Conservation (phyloP, 2,113 vertebrate genomes). For the Arenaria interpres region DNA sequence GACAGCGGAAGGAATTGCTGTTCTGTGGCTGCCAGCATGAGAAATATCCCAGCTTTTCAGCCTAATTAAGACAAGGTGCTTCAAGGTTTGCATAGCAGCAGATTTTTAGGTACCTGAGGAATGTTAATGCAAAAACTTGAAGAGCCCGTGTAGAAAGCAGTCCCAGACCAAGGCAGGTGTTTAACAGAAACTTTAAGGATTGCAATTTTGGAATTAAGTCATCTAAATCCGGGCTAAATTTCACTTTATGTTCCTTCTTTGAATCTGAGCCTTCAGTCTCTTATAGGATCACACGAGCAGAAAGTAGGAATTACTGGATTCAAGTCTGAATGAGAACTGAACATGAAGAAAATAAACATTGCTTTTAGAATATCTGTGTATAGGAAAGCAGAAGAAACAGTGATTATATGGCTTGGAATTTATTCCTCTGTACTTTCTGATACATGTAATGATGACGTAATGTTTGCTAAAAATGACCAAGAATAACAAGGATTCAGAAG, state of each 20-base stretch:
- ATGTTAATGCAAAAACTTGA: background rate
- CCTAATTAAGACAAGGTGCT: background rate
- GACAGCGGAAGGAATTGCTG: background rate
- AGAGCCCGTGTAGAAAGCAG: background rate
- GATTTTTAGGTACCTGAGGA: background rate
- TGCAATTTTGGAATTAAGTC: background rate
- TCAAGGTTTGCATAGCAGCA: background rate
- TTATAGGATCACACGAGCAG: background rate
- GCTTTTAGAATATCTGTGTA: background rate
- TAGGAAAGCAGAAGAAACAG: background rate
- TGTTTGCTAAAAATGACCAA: background rate
- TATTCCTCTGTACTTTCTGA: background rate
- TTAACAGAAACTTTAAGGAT: background rate
- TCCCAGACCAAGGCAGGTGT: background rate
- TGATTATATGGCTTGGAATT: background rate
- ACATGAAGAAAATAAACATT: background rate
- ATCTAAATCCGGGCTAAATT: background rate
- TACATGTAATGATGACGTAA: background rate
- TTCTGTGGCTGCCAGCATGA: background rate
- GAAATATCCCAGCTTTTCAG: background rate
- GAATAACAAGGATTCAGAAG: slow-evolving; percentile 5
- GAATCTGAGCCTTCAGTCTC: background rate
- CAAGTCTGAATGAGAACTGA: background rate
- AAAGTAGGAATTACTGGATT: background rate
- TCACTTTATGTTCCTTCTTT: background rate